A percentile compares a stretch with the other conserved stretches of the same genome.
Evolutionary conservation across 2,113 vertebrate genomes (phyloP).

Genomic region (Perognathus longimembris): DNA sequence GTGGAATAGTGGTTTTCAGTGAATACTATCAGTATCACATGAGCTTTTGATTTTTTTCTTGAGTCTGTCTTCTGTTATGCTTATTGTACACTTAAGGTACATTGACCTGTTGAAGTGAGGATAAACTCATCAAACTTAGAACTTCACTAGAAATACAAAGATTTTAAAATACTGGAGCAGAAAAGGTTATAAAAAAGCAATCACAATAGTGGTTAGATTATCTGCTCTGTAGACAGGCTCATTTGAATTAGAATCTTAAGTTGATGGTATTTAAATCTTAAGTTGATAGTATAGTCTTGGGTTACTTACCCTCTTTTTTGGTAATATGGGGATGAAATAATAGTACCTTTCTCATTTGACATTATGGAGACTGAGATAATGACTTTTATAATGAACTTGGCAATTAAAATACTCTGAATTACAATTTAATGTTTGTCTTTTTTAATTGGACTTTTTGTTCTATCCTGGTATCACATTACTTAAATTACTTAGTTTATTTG

Average conservation of each 20-base stretch:
- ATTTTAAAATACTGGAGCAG: neutral
- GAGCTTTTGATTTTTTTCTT: slow-evolving; percentile 3
- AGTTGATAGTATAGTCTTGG: neutral
- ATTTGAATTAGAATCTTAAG: neutral
- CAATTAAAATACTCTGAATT: neutral
- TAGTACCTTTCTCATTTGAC: neutral
- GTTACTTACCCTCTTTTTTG: neutral
- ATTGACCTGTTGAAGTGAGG: neutral
- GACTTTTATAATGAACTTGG: slow-evolving; percentile 25
- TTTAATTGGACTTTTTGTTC: slow-evolving; percentile 28
- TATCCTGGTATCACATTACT: neutral
- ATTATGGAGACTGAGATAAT: neutral
- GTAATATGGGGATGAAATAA: neutral
- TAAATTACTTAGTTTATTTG: slow-evolving; percentile 34
- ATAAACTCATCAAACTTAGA: neutral
- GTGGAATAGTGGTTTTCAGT: slow-evolving; percentile 23
- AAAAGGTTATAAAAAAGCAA: neutral
- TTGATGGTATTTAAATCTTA: neutral
- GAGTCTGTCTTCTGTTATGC: slow-evolving; percentile 17
- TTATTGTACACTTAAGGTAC: neutral
- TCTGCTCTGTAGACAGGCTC: neutral
- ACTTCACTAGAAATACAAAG: neutral
- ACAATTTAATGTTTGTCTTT: neutral
- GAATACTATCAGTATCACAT: neutral
- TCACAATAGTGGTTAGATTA: neutral